Conservation (phyloP, 2,113 vertebrate species). For the Tauraco erythrolophus region DNA sequence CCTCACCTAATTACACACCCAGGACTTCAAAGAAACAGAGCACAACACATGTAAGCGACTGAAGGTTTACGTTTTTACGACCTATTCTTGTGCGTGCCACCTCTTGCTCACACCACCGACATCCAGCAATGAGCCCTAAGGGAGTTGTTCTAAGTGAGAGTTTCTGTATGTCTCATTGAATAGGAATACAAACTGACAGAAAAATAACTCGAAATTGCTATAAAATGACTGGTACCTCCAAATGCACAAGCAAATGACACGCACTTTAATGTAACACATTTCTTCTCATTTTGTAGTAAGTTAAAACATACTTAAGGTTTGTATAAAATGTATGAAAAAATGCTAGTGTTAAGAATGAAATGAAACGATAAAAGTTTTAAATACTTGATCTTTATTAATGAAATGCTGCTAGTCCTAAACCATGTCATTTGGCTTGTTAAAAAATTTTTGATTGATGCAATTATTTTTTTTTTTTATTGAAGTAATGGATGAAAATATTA, state of each 20-base stretch:
- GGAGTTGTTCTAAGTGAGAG: constrained; percentile 76
- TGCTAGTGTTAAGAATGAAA: constrained; percentile 73
- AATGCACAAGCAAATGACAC: constrained; percentile 80
- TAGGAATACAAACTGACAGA: constrained; percentile 84
- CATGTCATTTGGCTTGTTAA: constrained; percentile 53
- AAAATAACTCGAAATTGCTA: constrained; percentile 87
- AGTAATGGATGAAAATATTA: constrained; percentile 57
- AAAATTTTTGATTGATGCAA: constrained; percentile 19
- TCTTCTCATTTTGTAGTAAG: constrained; percentile 77
- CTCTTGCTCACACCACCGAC: constrained; percentile 58
- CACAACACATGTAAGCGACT: constrained; percentile 60
- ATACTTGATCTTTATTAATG: constrained; percentile 71
- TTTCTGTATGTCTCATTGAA: constrained; percentile 77
- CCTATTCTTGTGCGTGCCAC: constrained; percentile 50
- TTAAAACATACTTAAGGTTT: constrained; percentile 77
- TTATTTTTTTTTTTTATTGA: constrained; percentile 47
- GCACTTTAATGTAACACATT: constrained; percentile 82
- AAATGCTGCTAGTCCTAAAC: constrained; percentile 67
- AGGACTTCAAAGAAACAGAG: constrained; percentile 45
- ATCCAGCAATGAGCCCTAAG: constrained; percentile 71
- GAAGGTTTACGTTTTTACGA: constrained; percentile 70
- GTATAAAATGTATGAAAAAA: constrained; percentile 76
- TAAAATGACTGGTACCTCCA: constrained; percentile 83
- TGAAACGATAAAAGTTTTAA: constrained; percentile 70
- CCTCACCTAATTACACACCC: neutral